A percentile compares a stretch with the other conserved stretches of the same genome.
These are phyloP conservation scores for Rhyacophila evoluta DNA, from an alignment of 2,888 invertebrate species.

Conservation along the genomic window DNA sequence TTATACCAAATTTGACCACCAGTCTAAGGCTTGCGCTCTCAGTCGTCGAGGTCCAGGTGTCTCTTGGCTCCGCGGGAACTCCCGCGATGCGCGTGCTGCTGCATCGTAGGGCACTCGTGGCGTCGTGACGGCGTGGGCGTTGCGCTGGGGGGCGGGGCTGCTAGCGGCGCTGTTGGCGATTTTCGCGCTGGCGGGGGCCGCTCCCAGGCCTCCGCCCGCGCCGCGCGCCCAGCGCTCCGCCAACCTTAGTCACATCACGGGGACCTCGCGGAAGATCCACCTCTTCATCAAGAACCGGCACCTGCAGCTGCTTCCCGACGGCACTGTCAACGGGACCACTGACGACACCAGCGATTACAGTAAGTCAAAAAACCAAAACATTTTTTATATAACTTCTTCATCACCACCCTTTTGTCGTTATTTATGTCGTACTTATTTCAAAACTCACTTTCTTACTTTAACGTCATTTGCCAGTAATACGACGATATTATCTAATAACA, in stretches of 20 bases:
- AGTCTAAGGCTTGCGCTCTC: not conserved
- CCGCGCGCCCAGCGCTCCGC: constrained; percentile 81
- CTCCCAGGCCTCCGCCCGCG: constrained; percentile 64
- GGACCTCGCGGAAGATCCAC: constrained; percentile 83
- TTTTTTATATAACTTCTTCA: too few relatives aligned
- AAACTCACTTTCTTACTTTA: too few relatives aligned
- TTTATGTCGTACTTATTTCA: too few relatives aligned
- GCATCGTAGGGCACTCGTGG: constrained; percentile 30
- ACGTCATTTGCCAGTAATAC: too few relatives aligned
- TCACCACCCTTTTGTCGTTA: too few relatives aligned
- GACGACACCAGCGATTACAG: constrained; percentile 86
- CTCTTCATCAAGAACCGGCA: constrained; percentile 87
- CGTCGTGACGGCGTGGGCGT: constrained; percentile 63
- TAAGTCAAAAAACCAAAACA: too few relatives aligned
- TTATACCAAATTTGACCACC: not conserved
- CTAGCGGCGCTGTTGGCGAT: constrained; percentile 59
- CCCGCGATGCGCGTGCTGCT: constrained; percentile 25
- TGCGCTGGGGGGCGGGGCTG: constrained; percentile 53
- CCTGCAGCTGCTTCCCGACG: constrained; percentile 86
- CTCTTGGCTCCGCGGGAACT: constrained; percentile 9
- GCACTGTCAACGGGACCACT: constrained; percentile 86
- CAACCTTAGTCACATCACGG: constrained; percentile 84
- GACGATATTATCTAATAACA: too few relatives aligned
- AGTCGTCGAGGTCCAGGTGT: not conserved
- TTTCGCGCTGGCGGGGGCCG: constrained; percentile 61